Base-by-base conservation (phyloP, 2,888 invertebrate genomes). In the Pseudeuparius sepicola region DNA sequence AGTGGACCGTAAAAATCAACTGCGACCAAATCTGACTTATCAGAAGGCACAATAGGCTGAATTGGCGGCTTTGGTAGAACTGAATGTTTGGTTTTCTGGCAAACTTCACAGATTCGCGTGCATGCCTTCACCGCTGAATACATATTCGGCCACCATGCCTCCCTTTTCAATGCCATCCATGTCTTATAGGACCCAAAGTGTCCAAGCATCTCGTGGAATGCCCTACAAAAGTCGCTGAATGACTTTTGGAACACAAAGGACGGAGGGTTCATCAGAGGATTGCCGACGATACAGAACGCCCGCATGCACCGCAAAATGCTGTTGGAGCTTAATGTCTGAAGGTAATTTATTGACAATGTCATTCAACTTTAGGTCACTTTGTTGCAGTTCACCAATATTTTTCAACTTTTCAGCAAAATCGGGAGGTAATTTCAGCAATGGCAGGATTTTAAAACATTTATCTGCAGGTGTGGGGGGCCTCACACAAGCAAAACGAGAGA, bases 401-500 rank as follows among this genome's bases (percentile, higher is more conserved):
- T n/a, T n/a, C n/a, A n/a, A n/a, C n/a, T n/a, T n/a, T n/a, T n/a
- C n/a, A n/a, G n/a, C n/a, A n/a, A n/a, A n/a, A n/a, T n/a, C n/a
- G n/a, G n/a, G n/a, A n/a, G n/a, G n/a, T n/a, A n/a, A n/a, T n/a
- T n/a, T n/a, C n/a, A n/a, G n/a, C n/a, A n/a, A n/a, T n/a, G n/a
- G n/a, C n/a, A n/a, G n/a, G n/a, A n/a, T n/a, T n/a, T n/a, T n/a
- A n/a, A n/a, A n/a, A n/a, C n/a, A n/a, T n/a, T n/a, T n/a, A n/a
- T n/a, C n/a, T n/a, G n/a, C n/a, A n/a, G n/a, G n/a, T n/a, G n/a
- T n/a, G n/a, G n/a, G n/a, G n/a, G n/a, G 13, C n/a, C 24, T 13
- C 7, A 14, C 25, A 6, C 27, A 13, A 1, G 39, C 35, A 15
- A 25, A 39, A 2, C 40, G 27, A 9, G 42, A 42, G 7, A 42